Conservation (phyloP, 1,140 invertebrate genomes). For the Drosophila sproati region DNA sequence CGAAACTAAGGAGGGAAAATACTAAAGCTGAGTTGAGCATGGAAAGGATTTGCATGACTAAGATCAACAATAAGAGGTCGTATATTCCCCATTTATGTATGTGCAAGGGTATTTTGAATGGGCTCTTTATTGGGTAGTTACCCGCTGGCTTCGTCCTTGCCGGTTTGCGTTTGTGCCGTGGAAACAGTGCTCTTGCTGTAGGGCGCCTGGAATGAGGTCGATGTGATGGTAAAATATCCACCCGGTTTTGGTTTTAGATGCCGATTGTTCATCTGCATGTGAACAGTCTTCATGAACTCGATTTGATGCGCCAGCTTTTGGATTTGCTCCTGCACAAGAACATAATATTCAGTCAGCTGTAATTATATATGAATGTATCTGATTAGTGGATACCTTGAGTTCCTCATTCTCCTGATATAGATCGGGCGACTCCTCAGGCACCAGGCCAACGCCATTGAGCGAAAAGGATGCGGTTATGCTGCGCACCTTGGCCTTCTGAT, state of each 20-base stretch:
- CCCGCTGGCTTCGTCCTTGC: constrained; percentile 66
- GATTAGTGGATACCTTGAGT: constrained; percentile 88
- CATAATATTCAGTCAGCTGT: not conserved
- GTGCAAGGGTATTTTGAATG: not conserved
- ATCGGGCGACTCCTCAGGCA: constrained; percentile 92
- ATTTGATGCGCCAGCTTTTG: constrained; percentile 95
- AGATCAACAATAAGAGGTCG: too few species aligned
- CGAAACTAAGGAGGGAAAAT: too few species aligned
- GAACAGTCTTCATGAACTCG: constrained; percentile 96
- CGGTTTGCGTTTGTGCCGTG: constrained; percentile 79
- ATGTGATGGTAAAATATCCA: constrained; percentile 89
- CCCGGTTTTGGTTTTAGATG: constrained; percentile 93
- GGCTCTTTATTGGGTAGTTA: constrained; percentile 10
- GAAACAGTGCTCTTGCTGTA: constrained; percentile 77
- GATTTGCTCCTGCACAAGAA: constrained; percentile 90
- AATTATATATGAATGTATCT: not conserved
- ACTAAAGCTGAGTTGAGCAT: too few species aligned
- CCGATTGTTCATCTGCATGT: constrained; percentile 96
- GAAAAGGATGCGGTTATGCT: constrained; percentile 94
- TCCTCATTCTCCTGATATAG: constrained; percentile 95
- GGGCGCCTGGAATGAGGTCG: constrained; percentile 84
- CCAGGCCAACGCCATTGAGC: constrained; percentile 91
- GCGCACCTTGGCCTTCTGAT: constrained; percentile 90
- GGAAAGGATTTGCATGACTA: too few species aligned
- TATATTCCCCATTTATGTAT: too few species aligned